A percentile compares a stretch with the other conserved stretches of the same genome.
phyloP scores from a whole-genome alignment of 2,113 vertebrate species.

The Gymnarchus niloticus region DNA sequence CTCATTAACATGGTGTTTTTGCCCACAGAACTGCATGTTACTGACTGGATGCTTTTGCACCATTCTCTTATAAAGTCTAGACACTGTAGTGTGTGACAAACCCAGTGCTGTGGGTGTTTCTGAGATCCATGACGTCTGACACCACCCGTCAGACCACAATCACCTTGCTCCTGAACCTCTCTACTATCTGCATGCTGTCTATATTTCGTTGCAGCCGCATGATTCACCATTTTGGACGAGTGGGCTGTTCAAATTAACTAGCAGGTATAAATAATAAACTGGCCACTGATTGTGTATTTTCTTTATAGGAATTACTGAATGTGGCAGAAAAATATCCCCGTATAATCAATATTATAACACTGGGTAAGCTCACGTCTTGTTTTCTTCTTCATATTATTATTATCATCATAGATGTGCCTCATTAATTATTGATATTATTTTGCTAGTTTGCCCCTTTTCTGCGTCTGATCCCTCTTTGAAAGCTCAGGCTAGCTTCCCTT shows the following conservation, averaged over 20 bases:
- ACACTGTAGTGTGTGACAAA: background rate
- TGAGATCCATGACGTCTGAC: background rate
- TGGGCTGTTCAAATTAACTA: background rate
- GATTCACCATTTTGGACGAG: background rate
- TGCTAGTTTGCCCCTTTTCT: background rate
- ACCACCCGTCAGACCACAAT: background rate
- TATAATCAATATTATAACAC: slow-evolving; percentile 48
- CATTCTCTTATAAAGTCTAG: background rate
- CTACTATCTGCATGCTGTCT: background rate
- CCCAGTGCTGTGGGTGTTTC: background rate
- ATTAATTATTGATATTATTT: background rate
- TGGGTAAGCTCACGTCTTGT: slow-evolving; percentile 44
- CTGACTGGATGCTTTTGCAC: background rate
- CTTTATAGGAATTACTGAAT: slow-evolving; percentile 48
- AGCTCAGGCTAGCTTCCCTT: too few relatives aligned
- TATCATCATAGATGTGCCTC: background rate
- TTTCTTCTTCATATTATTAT: background rate
- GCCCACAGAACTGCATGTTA: background rate
- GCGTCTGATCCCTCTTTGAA: too few relatives aligned
- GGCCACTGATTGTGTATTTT: background rate
- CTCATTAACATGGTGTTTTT: background rate
- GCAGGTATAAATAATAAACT: background rate
- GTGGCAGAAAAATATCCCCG: slow-evolving; percentile 47
- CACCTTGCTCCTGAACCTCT: background rate
- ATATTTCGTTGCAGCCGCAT: background rate